A percentile compares a stretch with the other conserved stretches of the same genome.
These are phyloP conservation scores for Pituophis catenifer DNA, from an alignment of 2,113 vertebrate genomes.

Conservation along the genomic window DNA sequence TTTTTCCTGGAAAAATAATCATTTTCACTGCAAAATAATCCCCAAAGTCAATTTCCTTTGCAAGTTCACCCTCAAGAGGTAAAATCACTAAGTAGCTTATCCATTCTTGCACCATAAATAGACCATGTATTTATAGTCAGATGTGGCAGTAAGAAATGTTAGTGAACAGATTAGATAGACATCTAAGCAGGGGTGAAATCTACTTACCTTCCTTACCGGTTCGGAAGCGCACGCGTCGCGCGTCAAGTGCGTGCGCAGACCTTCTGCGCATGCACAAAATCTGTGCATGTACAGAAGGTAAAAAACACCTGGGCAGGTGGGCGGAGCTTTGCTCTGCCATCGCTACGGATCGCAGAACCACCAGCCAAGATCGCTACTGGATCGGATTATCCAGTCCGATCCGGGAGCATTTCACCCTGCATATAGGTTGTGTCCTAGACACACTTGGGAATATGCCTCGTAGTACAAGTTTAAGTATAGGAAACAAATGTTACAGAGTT, in stretches of 20 bases:
- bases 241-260: too few species aligned
- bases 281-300: too few species aligned
- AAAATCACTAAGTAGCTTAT: background rate
- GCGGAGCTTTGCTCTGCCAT: too few species aligned
- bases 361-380: too few species aligned
- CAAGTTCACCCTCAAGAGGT: background rate
- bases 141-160: background rate
- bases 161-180: background rate
- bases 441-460: background rate
- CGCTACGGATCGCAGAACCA: too few species aligned
- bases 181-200: background rate
- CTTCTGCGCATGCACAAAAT: too few species aligned
- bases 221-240: too few species aligned
- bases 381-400: too few species aligned
- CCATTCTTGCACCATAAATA: background rate
- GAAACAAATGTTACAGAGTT: background rate
- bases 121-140: background rate
- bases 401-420: too few species aligned
- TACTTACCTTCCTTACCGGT: too few species aligned
- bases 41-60: background rate
- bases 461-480: background rate
- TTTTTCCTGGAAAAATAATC: background rate
- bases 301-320: too few species aligned
- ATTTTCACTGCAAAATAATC: background rate
- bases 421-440: background rate